Evolutionary conservation across 2,797 vertebrate genomes (phyloP), one percentile per base, ranked within the genome.

Genomic region (Diglossa cyanea): DNA sequence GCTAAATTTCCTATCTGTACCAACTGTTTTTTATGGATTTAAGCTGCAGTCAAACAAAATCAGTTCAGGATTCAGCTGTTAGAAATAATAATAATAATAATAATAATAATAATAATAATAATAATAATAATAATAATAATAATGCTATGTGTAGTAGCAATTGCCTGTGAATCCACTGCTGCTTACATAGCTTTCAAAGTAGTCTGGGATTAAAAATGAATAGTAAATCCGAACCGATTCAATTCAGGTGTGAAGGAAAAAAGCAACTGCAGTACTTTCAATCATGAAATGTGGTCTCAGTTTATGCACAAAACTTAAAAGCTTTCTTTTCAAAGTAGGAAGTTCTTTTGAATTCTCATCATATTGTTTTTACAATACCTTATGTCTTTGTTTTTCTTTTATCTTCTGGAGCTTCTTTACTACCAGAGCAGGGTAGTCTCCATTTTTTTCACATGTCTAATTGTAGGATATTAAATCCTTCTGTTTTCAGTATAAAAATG

Each of bases 141-240:
- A 61, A 54, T 55, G 7, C 54, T 17, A 3, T 25, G 25, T n/a
- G 9, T 33, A 66, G 30, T 18, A 39, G 57, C n/a, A 61, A 19
- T 47, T 31, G 13, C 2, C 2, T 45, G 18, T 44, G n/a, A 65
- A 95, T 39, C 15, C 35, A 45, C 13, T 72, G 53, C 19, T 77
- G 15, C 44, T 88, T 37, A 40, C 15, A 5, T 11, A 51, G 7
- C 12, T 39, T 92, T 70, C 39, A 19, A 55, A 55, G 11, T 13
- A 68, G 9, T 45, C 15, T 55, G 17, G 39, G 72, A 30, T 54
- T 28, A 55, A 88, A 83, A 54, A 44, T n/a, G 3, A 9, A 28
- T 5, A 31, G 17, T 37, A 57, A 55, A 33, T 67, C 9, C 9
- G 3, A 65, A 68, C 3, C 0, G 0, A 37, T 84, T 71, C 17